Conservation (phyloP, 2,888 invertebrate genomes). For the Lypha dubia region DNA sequence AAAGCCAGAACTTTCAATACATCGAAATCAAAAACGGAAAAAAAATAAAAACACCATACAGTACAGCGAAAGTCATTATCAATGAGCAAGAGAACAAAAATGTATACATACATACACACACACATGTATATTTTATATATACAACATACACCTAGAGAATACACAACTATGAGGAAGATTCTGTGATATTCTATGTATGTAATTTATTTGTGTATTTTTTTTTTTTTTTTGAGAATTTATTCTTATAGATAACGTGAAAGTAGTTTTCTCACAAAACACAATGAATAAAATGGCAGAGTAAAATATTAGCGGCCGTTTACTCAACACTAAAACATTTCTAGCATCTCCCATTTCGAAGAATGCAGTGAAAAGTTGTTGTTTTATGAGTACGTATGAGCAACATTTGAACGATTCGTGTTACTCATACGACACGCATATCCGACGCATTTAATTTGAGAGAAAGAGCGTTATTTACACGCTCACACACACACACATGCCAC, state of each 20-base stretch:
- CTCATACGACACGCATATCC: conserved; percentile 35
- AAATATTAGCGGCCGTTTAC: conserved; percentile 20
- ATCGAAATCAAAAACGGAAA: neutral
- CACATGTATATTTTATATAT: no score
- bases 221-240: neutral
- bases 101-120: no score
- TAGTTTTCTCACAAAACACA: neutral
- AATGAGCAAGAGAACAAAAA: conserved; percentile 29
- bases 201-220: no score
- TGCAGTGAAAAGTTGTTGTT: neutral
- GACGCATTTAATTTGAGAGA: conserved; percentile 15
- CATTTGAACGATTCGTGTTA: neutral
- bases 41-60: neutral
- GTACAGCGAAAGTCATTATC: conserved; percentile 58
- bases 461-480: neutral
- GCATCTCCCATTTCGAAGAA: neutral
- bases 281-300: neutral
- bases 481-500: neutral
- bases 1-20: conserved; percentile 46
- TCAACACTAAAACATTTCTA: conserved; percentile 34
- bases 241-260: no score
- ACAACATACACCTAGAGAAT: neutral
- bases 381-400: neutral
- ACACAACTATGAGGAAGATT: conserved; percentile 1
- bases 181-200: no score